A percentile compares a stretch with the other conserved stretches of the same genome.
phyloP scores from a whole-genome alignment of 2,888 invertebrate genomes.

The Cephus sareptanus region DNA sequence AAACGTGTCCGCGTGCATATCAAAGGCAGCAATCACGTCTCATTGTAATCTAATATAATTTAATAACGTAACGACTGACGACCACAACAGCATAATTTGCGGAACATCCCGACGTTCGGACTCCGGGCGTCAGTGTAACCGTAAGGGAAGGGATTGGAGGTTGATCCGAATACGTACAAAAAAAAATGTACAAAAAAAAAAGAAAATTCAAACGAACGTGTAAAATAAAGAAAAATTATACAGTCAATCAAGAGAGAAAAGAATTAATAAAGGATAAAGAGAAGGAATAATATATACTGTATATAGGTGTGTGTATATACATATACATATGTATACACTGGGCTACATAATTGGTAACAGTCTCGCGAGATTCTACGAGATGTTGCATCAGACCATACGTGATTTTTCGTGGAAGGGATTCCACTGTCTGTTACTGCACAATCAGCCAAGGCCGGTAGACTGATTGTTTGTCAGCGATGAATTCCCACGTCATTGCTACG shows the following conservation, averaged over 20 bases:
- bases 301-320: background rate
- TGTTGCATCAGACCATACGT: conserved; percentile 19
- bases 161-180: background rate
- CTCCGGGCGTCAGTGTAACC: background rate
- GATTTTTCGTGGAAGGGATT: conserved; percentile 6
- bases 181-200: background rate
- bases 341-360: background rate
- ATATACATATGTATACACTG: background rate
- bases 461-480: background rate
- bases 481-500: background rate
- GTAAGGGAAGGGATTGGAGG: background rate
- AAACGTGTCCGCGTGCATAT: conserved; percentile 6
- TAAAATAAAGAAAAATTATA: background rate
- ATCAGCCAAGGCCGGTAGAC: background rate
- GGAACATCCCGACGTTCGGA: conserved; percentile 21
- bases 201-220: background rate
- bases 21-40: conserved; percentile 41
- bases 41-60: conserved; percentile 51
- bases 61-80: conserved; percentile 48
- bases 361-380: conserved; percentile 17
- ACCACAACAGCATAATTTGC: conserved; percentile 43
- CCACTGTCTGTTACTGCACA: background rate
- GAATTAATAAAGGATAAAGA: background rate
- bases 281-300: background rate
- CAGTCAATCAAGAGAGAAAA: background rate